These are phyloP conservation scores for Telmatochromis bifrenatus DNA, from an alignment of 2,113 vertebrate species.

Conservation along the genomic window DNA sequence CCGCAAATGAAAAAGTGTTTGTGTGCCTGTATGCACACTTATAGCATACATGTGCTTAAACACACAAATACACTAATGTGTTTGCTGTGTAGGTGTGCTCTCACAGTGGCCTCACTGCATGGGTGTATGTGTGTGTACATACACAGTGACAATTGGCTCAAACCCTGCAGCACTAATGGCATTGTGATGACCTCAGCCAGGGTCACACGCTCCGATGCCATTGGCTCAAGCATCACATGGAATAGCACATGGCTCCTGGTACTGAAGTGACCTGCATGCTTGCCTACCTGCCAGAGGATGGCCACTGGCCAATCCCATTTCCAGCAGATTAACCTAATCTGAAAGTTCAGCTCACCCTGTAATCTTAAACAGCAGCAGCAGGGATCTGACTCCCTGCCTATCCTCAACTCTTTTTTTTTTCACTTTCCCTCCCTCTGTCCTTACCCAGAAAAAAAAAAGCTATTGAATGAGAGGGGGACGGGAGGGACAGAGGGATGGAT, in stretches of 20 bases:
- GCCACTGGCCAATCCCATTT: slow-evolving; percentile 59
- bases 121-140: background rate
- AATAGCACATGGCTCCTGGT: slow-evolving; percentile 37
- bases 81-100: background rate
- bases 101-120: background rate
- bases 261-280: slow-evolving; percentile 23
- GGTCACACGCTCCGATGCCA: background rate
- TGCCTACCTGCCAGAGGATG: slow-evolving; percentile 38
- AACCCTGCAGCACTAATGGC: slow-evolving; percentile 12
- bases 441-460: slow-evolving; percentile 60
- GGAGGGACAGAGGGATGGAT: slow-evolving; percentile 53
- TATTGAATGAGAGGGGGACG: slow-evolving; percentile 69
- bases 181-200: slow-evolving; percentile 47
- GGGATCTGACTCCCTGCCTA: slow-evolving; percentile 33
- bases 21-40: background rate
- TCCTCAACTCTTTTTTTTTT: slow-evolving; percentile 41
- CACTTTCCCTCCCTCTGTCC: slow-evolving; percentile 41
- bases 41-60: background rate
- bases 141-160: slow-evolving; percentile 2
- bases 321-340: slow-evolving; percentile 67
- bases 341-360: slow-evolving; percentile 58
- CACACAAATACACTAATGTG: background rate
- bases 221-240: slow-evolving; percentile 52
- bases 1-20: background rate
- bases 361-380: slow-evolving; percentile 64